These are phyloP conservation scores for Malacoraja senta DNA, from an alignment of 2,797 vertebrate genomes.

Conservation along the genomic window DNA sequence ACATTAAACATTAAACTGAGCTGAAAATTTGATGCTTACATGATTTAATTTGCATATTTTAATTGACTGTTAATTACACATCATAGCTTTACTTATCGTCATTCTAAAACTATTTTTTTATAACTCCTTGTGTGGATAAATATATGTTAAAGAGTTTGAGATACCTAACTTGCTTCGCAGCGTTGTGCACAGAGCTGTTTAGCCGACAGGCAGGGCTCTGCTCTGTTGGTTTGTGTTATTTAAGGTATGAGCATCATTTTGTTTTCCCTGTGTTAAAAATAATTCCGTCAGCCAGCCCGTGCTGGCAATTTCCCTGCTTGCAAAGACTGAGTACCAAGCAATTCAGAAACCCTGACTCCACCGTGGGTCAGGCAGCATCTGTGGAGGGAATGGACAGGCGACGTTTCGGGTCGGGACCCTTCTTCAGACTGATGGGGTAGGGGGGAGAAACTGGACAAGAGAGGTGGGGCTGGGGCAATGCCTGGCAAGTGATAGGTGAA, in stretches of 20 bases:
- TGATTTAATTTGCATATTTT: conserved; percentile 37
- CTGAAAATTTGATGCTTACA: conserved; percentile 3
- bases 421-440: too few relatives aligned
- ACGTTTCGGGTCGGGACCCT: too few relatives aligned
- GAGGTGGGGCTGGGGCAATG: too few relatives aligned
- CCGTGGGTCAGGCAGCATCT: neutral
- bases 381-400: too few relatives aligned
- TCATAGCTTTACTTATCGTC: conserved; percentile 15
- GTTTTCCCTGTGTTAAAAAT: neutral
- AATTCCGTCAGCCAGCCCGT: neutral
- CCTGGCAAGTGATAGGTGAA: too few relatives aligned
- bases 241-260: neutral
- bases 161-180: neutral
- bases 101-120: conserved; percentile 12
- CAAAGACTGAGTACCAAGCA: too few relatives aligned
- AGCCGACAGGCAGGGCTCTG: too few relatives aligned
- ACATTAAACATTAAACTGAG: conserved; percentile 28
- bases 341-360: too few relatives aligned
- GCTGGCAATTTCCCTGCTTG: neutral
- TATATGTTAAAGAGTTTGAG: neutral
- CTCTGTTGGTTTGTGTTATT: neutral
- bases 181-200: too few relatives aligned
- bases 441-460: too few relatives aligned
- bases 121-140: conserved; percentile 11
- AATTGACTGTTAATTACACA: conserved; percentile 39